phyloP scores from a whole-genome alignment of 2,888 invertebrate genomes.

The Tipula lateralis region DNA sequence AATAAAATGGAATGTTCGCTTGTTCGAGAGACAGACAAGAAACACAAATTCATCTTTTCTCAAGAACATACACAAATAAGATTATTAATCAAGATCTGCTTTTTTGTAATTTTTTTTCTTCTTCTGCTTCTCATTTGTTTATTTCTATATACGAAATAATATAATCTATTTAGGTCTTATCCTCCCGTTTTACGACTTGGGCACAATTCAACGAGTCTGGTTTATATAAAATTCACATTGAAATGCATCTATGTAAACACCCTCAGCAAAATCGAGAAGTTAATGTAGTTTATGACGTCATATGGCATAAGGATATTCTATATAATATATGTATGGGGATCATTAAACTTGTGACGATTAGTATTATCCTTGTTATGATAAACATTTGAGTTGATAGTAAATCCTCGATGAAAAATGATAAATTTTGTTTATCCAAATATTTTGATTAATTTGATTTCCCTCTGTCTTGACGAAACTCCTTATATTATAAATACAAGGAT shows the following conservation, averaged over 20 bases:
- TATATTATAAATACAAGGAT: background rate
- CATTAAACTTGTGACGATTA: background rate
- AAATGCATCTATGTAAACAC: background rate
- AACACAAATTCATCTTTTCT: conserved; percentile 14
- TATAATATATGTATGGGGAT: background rate
- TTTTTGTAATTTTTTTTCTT: background rate
- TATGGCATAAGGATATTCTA: background rate
- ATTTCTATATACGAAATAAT: background rate
- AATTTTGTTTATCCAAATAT: conserved; percentile 1
- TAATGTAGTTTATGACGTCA: background rate
- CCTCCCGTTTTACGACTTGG: background rate
- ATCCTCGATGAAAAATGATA: conserved; percentile 24
- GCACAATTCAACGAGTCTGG: background rate
- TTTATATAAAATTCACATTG: background rate
- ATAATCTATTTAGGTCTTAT: background rate
- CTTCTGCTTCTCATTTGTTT: background rate
- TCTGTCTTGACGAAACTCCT: background rate
- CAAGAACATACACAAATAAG: background rate
- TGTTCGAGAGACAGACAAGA: background rate
- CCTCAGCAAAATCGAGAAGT: background rate
- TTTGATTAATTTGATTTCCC: conserved; percentile 1
- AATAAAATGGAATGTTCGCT: background rate
- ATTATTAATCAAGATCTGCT: conserved; percentile 11
- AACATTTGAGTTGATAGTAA: background rate
- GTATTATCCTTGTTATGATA: background rate